A percentile compares a stretch with the other conserved stretches of the same genome.
Conservation (phyloP, 2,888 invertebrate species). For the Diplolepis rosae region DNA sequence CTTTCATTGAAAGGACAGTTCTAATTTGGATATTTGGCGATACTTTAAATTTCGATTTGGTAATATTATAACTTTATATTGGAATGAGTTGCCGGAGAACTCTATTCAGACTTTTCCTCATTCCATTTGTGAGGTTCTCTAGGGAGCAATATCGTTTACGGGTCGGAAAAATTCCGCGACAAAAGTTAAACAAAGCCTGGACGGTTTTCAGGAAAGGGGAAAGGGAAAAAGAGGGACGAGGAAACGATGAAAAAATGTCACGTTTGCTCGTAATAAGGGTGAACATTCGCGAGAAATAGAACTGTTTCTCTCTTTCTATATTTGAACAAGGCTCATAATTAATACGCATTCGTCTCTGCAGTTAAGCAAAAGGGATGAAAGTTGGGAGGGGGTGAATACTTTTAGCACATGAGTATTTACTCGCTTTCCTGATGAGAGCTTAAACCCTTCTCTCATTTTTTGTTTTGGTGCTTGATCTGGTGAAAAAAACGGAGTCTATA, state of each 20-base stretch:
- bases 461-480: conserved; percentile 39
- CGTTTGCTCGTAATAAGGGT: conserved; percentile 62
- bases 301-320: conserved; percentile 58
- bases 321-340: conserved; percentile 73
- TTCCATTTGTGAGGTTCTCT: conserved; percentile 56
- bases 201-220: conserved; percentile 43
- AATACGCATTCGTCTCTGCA: conserved; percentile 68
- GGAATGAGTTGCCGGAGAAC: background rate
- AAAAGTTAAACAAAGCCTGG: conserved; percentile 71
- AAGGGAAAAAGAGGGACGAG: conserved; percentile 22
- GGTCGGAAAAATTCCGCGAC: conserved; percentile 68
- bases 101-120: conserved; percentile 20
- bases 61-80: conserved; percentile 16
- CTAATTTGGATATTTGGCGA: too few relatives aligned
- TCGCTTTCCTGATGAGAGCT: conserved; percentile 44
- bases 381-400: conserved; percentile 47
- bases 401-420: conserved; percentile 47
- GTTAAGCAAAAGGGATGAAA: conserved; percentile 45
- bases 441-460: conserved; percentile 40
- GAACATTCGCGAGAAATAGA: conserved; percentile 51
- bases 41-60: background rate
- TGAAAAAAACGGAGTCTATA: conserved; percentile 12
- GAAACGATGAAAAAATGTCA: conserved; percentile 48
- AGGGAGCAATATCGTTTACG: conserved; percentile 67
- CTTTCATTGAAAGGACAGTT: too few relatives aligned